A percentile compares a stretch with the other conserved stretches of the same genome.
phyloP scores from a whole-genome alignment of 2,113 vertebrate species.

The Centropristis striata region DNA sequence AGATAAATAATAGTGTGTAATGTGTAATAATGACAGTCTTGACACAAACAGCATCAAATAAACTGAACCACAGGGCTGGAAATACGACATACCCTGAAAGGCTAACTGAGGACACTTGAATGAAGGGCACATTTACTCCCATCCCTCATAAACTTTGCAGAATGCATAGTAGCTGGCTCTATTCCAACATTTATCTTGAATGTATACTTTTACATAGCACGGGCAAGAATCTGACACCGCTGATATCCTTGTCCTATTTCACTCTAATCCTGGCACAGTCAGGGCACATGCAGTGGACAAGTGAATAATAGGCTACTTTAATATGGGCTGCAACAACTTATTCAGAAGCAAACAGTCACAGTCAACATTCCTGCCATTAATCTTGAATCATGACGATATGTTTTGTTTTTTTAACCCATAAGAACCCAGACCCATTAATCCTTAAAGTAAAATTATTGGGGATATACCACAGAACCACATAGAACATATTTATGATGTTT shows the following conservation, averaged over 20 bases:
- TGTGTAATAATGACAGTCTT: no score
- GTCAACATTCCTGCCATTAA: background rate
- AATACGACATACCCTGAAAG: background rate
- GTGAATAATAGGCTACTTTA: slow-evolving; percentile 3
- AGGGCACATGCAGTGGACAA: background rate
- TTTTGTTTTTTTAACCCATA: no score
- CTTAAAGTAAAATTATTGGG: no score
- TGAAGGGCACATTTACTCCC: background rate
- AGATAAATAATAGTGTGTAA: background rate
- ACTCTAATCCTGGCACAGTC: slow-evolving; percentile 11
- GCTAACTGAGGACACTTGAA: slow-evolving; percentile 5
- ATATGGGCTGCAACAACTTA: background rate
- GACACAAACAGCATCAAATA: background rate
- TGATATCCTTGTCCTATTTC: slow-evolving; percentile 32
- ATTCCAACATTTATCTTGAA: slow-evolving; percentile 61
- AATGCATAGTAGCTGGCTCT: slow-evolving; percentile 45
- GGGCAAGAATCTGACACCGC: slow-evolving; percentile 47
- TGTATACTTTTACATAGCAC: slow-evolving; percentile 74
- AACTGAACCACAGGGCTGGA: background rate
- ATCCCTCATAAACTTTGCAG: slow-evolving; percentile 9
- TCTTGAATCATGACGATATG: background rate
- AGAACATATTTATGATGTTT: no score
- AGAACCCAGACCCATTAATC: no score
- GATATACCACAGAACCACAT: no score
- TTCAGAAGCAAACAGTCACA: background rate